Evolutionary conservation across 2,797 vertebrate genomes (phyloP), one percentile per base, ranked within the genome.

Genomic region (Sebastes elongatus): DNA sequence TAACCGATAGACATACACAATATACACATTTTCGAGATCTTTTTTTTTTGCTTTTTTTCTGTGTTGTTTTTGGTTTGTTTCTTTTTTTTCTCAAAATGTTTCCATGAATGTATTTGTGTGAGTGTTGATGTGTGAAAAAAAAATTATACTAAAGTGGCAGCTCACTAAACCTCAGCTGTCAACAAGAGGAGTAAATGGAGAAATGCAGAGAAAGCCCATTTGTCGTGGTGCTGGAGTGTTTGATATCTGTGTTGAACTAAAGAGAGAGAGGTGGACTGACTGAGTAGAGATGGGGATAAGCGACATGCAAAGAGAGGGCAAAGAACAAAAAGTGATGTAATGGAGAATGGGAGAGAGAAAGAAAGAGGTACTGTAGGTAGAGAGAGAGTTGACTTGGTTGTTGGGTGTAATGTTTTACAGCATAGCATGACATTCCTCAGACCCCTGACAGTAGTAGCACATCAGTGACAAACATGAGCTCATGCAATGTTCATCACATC

Each of bases 401-500:
- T 93, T 93, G 85, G 88, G 90, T 91, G 90, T 85, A 82, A 94
- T 88, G 87, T 94, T 93, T 90, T 90, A 80, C 91, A 90, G 86
- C 72, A 94, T 78, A 74, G 88, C 85, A 83, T 65, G 82, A 94
- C 91, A 95, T 95, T 96, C 94, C 93, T 86, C 85, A 82, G 78
- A 67, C 35, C 82, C 33, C 66, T 87, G 89, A 81, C 76, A 81
- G 49, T 90, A 88, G 89, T 92, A 78, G 79, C 92, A 92, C 86
- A 89, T 82, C 56, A 81, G 81, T 83, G 85, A 74, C 76, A 90
- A 93, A 92, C 90, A 91, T 92, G 87, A 79, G 76, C 83, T 78
- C 66, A 63, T 81, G 56, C 59, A 71, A 55, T 18, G 78, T 68
- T 33, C 67, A 65, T 63, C 60, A 14, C 65, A 78, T 25, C 22